Conservation (phyloP, 2,113 vertebrate genomes). For the Microtus richardsoni region DNA sequence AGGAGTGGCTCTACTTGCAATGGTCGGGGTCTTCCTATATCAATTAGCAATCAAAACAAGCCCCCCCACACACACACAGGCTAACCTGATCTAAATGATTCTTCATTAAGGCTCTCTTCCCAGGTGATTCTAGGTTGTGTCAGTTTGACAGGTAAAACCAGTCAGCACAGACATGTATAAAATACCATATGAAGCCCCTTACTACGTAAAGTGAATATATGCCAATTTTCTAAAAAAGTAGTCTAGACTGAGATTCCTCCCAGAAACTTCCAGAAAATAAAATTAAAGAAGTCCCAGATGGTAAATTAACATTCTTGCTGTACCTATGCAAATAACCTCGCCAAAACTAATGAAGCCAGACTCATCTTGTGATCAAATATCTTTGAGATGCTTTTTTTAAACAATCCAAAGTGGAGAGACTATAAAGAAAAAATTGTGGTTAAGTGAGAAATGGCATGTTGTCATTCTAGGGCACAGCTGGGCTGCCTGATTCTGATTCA, state of each 20-base stretch:
- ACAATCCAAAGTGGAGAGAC: slow-evolving; percentile 15
- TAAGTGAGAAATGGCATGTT: slow-evolving; percentile 53
- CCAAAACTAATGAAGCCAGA: slow-evolving; percentile 29
- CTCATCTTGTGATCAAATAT: slow-evolving; percentile 38
- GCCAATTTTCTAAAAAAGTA: neutral
- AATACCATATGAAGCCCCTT: neutral
- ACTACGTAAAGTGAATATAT: neutral
- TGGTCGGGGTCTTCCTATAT: neutral
- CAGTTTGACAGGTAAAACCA: neutral
- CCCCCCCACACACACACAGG: neutral
- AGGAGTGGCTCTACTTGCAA: neutral
- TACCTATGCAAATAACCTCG: slow-evolving; percentile 43
- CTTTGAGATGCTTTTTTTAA: slow-evolving; percentile 39
- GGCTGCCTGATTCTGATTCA: slow-evolving; percentile 30
- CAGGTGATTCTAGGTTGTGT: neutral
- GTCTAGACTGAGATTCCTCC: slow-evolving; percentile 4
- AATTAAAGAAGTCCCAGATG: neutral
- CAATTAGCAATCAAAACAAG: neutral
- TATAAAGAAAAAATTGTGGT: neutral
- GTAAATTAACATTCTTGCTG: slow-evolving; percentile 36
- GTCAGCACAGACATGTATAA: neutral
- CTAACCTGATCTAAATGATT: no score
- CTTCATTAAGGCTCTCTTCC: neutral
- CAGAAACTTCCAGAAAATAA: slow-evolving; percentile 14
- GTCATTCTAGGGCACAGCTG: slow-evolving; percentile 13